phyloP scores from a whole-genome alignment of 1,140 invertebrate species.

The Agraylea sexmaculata region DNA sequence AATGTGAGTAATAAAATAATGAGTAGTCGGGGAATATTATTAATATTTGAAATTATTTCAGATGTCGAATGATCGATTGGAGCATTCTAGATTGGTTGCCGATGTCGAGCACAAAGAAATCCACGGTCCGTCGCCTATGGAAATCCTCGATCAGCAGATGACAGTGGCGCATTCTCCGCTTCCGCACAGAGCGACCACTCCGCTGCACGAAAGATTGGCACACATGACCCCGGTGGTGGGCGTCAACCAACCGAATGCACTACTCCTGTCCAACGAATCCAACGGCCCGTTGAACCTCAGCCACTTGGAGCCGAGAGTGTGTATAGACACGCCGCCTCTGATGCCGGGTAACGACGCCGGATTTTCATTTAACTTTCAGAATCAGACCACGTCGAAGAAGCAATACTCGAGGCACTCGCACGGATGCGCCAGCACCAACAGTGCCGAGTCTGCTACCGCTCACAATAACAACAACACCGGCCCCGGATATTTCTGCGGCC shows the following conservation, averaged over 20 bases:
- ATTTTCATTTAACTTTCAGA: too few species aligned
- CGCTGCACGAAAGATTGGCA: conserved; percentile 29
- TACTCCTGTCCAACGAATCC: conserved; percentile 21
- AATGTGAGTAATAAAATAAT: conserved; percentile 15
- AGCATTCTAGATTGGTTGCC: conserved; percentile 8
- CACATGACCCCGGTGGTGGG: conserved; percentile 26
- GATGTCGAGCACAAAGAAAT: conserved; percentile 15
- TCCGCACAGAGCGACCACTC: conserved; percentile 21
- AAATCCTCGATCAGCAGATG: conserved; percentile 10
- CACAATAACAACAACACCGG: conserved; percentile 14
- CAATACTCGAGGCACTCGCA: conserved; percentile 7
- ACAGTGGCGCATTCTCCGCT: conserved; percentile 8
- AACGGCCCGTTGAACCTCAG: conserved; percentile 37
- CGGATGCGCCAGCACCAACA: conserved; percentile 3
- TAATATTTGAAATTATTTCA: conserved; percentile 7
- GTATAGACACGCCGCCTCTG: conserved; percentile 13
- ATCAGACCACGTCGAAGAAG: too few species aligned
- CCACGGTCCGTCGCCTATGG: conserved; percentile 3
- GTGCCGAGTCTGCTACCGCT: conserved; percentile 3
- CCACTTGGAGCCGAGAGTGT: conserved; percentile 27
- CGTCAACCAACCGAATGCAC: conserved; percentile 30
- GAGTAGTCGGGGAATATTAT: neutral
- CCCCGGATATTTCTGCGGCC: conserved; percentile 16
- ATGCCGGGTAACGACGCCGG: conserved; percentile 7
- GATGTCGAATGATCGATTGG: conserved; percentile 20